Percentiles rank a stretch among this genome's conserved stretches.
Evolutionary conservation across 2,113 vertebrate genomes (phyloP).

Genomic region (Zapus hudsonius): DNA sequence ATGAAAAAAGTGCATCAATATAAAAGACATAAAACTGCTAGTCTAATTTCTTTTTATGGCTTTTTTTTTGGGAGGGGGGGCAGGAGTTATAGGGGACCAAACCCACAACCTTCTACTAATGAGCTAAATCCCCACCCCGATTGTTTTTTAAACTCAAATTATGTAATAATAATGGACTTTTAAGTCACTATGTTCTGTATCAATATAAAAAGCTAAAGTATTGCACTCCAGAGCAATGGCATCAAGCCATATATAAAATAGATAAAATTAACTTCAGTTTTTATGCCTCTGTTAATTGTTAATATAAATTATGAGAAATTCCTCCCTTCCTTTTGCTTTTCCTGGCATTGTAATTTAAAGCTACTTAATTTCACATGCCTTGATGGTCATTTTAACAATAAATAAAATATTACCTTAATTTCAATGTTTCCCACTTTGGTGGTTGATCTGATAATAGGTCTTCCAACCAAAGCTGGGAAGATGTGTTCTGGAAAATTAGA

Average conservation of each 20-base stretch:
- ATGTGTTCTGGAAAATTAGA: constrained; percentile 99
- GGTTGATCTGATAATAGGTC: constrained; percentile 99
- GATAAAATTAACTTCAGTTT: constrained; percentile 42
- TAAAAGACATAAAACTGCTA: constrained; percentile 58
- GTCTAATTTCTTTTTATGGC: constrained; percentile 27
- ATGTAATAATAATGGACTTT: neutral
- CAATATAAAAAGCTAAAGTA: constrained; percentile 28
- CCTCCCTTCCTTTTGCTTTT: constrained; percentile 31
- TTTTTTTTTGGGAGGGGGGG: no score
- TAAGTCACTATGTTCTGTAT: constrained; percentile 34
- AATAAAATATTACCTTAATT: constrained; percentile 94
- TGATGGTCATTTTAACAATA: constrained; percentile 66
- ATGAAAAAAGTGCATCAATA: constrained; percentile 52
- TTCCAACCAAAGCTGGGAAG: constrained; percentile 98
- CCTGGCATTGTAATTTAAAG: constrained; percentile 53
- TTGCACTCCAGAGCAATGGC: constrained; percentile 33
- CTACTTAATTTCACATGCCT: constrained; percentile 61
- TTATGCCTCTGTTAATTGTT: constrained; percentile 45
- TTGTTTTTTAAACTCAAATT: constrained; percentile 40
- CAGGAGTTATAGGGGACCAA: no score
- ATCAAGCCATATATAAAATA: constrained; percentile 45
- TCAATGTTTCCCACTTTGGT: constrained; percentile 99
- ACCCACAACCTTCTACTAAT: no score
- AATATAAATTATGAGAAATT: constrained; percentile 36
- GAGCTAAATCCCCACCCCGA: neutral